Base-by-base conservation (phyloP, 2,888 invertebrate genomes). In the Eudemis profundana region DNA sequence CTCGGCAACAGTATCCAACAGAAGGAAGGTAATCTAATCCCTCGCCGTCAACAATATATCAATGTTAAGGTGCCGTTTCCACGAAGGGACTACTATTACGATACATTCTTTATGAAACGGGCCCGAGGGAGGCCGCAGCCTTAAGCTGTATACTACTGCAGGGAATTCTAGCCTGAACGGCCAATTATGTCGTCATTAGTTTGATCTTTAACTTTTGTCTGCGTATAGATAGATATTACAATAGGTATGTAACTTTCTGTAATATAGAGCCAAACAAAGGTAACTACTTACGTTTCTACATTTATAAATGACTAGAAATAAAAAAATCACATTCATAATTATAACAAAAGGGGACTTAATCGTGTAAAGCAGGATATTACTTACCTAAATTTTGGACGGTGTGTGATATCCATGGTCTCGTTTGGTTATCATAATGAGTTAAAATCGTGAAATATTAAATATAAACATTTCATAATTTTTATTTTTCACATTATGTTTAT, bases 21-120 rank as follows among this genome's bases (percentile, higher is more conserved):
- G 36, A 50, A 44, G 29, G 36, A 33, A 42, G 29, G 36, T 64
- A 57, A 63, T 33, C 49, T 49, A 50, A 64, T 64, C 50, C 57
- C 44, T 27, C n/a, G 33, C 40, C 47, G 61, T 53, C 23, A 47
- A 27, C 47, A 29, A 61, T 53, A 47, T 65, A 33, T 65, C 53
- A 61, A 61, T 65, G 60, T 60, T 46, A 51, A 53, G 65, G 44
- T 64, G 64, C 44, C 36, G 44, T 46, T 19, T 64, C 50, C 27
- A 64, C 57, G 59, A 59, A 64, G 57, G 61, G 57, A 57, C 50
- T 23, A 49, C 64, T 44, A 57, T 57, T 50, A 57, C 50, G 50
- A 59, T 64, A 64, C 64, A 64, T 64, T 64, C 57, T 64, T 64
- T 59, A 64, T 64, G 57, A 64, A 64, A 33, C 42, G 50, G 57